Conservation (phyloP, 2,113 vertebrate species). For the Eulemur macaco region DNA sequence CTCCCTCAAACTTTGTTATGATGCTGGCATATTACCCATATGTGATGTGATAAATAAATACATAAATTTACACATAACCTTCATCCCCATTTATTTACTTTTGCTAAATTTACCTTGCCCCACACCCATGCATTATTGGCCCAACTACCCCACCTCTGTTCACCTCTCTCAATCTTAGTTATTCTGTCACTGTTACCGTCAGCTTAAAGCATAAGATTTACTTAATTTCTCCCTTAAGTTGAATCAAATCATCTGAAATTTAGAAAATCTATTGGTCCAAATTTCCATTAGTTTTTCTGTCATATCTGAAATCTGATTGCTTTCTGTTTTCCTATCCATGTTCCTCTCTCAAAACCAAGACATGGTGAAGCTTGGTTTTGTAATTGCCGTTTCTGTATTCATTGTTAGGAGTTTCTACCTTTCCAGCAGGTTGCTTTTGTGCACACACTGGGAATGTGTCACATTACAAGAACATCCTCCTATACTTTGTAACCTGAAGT, state of each 20-base stretch:
- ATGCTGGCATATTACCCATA: too few relatives aligned
- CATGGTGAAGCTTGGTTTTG: not conserved
- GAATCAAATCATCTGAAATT: not conserved
- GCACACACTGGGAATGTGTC: not conserved
- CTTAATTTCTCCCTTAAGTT: not conserved
- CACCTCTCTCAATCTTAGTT: not conserved
- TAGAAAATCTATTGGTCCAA: not conserved
- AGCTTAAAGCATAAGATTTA: not conserved
- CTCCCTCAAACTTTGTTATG: too few relatives aligned
- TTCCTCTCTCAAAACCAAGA: not conserved
- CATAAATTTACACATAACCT: not conserved
- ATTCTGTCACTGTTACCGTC: not conserved
- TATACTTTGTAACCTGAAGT: not conserved
- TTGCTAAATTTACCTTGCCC: not conserved
- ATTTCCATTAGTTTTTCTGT: not conserved
- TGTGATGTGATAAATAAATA: too few relatives aligned
- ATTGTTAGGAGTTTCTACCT: not conserved
- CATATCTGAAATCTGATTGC: not conserved
- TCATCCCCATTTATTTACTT: not conserved
- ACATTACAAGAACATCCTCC: not conserved
- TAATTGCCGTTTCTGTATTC: not conserved
- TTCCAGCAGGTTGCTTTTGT: not conserved
- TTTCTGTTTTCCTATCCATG: not conserved
- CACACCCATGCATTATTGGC: not conserved
- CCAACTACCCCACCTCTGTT: not conserved